These are phyloP conservation scores for Oncorhynchus clarkii DNA, from an alignment of 2,113 vertebrate species.

Conservation along the genomic window DNA sequence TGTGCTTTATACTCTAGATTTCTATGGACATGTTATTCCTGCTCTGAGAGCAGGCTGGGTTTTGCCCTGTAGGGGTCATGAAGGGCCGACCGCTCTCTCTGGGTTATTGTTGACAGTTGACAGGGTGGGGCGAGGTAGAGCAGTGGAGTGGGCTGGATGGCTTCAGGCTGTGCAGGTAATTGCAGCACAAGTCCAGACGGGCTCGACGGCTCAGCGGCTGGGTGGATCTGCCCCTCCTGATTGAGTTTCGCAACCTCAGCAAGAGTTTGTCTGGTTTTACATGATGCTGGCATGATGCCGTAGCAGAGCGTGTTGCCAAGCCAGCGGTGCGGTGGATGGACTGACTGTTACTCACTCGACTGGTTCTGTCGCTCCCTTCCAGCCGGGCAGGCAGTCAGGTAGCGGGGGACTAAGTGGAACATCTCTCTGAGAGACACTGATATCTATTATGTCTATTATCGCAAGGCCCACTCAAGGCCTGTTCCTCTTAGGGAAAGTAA, in stretches of 20 bases:
- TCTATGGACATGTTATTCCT: too few relatives aligned
- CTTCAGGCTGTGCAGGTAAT: constrained; percentile 27
- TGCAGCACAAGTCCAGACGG: constrained; percentile 49
- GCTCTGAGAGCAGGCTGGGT: constrained; percentile 50
- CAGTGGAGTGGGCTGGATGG: background rate
- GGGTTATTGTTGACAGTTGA: constrained; percentile 48
- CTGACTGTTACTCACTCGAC: constrained; percentile 65
- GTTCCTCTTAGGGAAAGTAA: background rate
- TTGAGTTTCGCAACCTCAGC: constrained; percentile 33
- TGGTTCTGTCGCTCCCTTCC: constrained; percentile 56
- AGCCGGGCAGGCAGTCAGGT: background rate
- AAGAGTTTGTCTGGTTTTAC: constrained; percentile 27
- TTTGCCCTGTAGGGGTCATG: constrained; percentile 46
- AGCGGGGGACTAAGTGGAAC: constrained; percentile 31
- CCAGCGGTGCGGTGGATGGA: too few relatives aligned
- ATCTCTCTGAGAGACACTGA: background rate
- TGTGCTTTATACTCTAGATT: constrained; percentile 16
- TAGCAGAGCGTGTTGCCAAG: constrained; percentile 26
- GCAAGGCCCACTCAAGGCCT: background rate
- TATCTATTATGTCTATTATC: too few relatives aligned
- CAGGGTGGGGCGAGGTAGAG: constrained; percentile 34
- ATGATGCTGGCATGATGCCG: constrained; percentile 25
- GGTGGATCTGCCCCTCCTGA: constrained; percentile 40
- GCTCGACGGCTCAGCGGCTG: constrained; percentile 21
- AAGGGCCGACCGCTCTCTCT: constrained; percentile 17